A percentile compares a stretch with the other conserved stretches of the same genome.
Conservation (phyloP, 2,888 invertebrate genomes). For the Leucozona laternaria region DNA sequence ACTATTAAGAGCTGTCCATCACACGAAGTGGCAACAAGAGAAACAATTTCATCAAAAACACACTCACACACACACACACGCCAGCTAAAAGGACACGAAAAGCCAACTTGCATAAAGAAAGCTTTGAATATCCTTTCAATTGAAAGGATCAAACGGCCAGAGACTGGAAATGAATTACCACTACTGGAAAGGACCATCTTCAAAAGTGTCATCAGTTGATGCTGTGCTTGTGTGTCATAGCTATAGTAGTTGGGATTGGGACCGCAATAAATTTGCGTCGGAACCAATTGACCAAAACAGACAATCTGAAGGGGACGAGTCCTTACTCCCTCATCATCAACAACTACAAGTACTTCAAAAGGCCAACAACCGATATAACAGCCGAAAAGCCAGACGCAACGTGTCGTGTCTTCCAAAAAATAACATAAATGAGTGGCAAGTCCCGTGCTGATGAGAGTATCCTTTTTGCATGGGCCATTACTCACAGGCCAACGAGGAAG, state of each 20-base stretch:
- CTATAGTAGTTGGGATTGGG: slow-evolving; percentile 5
- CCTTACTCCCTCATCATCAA: neutral
- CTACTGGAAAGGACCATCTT: slow-evolving; percentile 62
- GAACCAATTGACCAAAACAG: slow-evolving; percentile 65
- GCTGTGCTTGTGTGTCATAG: slow-evolving; percentile 54
- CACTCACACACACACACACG: neutral
- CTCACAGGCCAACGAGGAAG: slow-evolving; percentile 45
- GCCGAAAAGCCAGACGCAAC: slow-evolving; percentile 46
- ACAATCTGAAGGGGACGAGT: slow-evolving; percentile 25
- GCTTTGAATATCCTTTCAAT: slow-evolving; percentile 60
- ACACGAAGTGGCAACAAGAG: slow-evolving; percentile 32
- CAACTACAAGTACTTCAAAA: slow-evolving; percentile 20
- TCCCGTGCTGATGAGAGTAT: slow-evolving; percentile 61
- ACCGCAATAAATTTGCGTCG: slow-evolving; percentile 67
- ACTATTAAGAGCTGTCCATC: slow-evolving; percentile 50
- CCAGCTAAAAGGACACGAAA: neutral
- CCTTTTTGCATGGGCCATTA: slow-evolving; percentile 71
- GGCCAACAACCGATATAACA: slow-evolving; percentile 13
- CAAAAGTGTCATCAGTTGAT: slow-evolving; percentile 61
- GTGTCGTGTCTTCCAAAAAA: slow-evolving; percentile 39
- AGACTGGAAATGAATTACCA: slow-evolving; percentile 73
- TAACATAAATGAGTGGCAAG: slow-evolving; percentile 66
- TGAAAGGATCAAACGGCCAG: slow-evolving; percentile 61
- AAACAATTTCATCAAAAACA: slow-evolving; percentile 52
- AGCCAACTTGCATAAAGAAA: slow-evolving; percentile 27